These are phyloP conservation scores for Cataglyphis hispanica DNA, from an alignment of 1,140 invertebrate species.

Conservation along the genomic window DNA sequence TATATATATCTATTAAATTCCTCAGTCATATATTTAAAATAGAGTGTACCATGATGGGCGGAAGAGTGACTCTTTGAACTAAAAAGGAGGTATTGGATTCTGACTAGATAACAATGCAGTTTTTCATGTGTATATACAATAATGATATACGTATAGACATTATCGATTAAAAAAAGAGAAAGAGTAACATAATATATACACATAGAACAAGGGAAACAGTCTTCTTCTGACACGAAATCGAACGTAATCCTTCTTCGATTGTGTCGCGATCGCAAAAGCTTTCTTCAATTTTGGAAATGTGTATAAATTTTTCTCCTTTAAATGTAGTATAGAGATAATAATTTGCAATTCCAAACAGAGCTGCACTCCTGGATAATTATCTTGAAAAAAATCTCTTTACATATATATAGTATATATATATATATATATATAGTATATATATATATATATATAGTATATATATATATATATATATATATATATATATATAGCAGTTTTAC, in stretches of 20 bases:
- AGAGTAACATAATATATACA: conserved; percentile 6
- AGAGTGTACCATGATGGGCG: conserved; percentile 49
- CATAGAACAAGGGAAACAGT: conserved; percentile 63
- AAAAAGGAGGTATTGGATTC: conserved; percentile 48
- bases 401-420: conserved; percentile 39
- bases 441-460: conserved; percentile 21
- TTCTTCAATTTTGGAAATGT: conserved; percentile 37
- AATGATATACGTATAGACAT: conserved; percentile 49
- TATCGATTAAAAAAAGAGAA: conserved; percentile 19
- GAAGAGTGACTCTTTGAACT: conserved; percentile 68
- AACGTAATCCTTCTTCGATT: conserved; percentile 48
- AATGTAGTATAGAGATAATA: conserved; percentile 32
- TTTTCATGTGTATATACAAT: conserved; percentile 64
- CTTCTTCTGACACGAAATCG: conserved; percentile 63
- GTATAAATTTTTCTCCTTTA: conserved; percentile 45
- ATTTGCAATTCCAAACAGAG: conserved; percentile 55
- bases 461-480: conserved; percentile 23
- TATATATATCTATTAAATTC: conserved; percentile 50
- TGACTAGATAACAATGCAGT: conserved; percentile 74
- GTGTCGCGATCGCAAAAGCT: conserved; percentile 31
- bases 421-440: conserved; percentile 23
- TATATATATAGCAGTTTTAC: conserved; percentile 23
- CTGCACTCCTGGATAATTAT: conserved; percentile 30
- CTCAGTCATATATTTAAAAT: conserved; percentile 72
- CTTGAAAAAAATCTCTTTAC: conserved; percentile 21